These are phyloP conservation scores for Antheraea pernyi DNA, from an alignment of 1,140 invertebrate genomes.

Conservation along the genomic window DNA sequence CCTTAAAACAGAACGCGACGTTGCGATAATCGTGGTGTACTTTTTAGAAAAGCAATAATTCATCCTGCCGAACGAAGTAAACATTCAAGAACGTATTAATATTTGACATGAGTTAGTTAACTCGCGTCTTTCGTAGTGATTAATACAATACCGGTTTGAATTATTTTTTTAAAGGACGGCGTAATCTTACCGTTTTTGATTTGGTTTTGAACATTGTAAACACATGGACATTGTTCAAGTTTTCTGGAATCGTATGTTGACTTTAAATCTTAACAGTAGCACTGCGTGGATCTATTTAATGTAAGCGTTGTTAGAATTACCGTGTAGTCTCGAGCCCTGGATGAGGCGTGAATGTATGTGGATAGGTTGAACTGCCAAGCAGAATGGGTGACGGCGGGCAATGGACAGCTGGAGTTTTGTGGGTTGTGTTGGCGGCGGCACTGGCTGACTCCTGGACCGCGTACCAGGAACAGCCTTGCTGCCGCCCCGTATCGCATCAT, in stretches of 20 bases:
- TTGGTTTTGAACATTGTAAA: conserved; percentile 69
- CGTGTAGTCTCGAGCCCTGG: conserved; percentile 29
- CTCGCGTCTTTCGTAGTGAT: conserved; percentile 50
- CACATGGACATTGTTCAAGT: conserved; percentile 65
- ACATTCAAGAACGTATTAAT: conserved; percentile 64
- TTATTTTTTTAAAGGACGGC: conserved; percentile 49
- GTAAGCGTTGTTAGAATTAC: conserved; percentile 27
- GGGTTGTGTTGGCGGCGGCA: conserved; percentile 47
- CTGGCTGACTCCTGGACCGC: conserved; percentile 72
- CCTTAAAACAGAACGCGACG: conserved; percentile 36
- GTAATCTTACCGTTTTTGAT: conserved; percentile 54
- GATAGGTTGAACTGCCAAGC: conserved; percentile 33
- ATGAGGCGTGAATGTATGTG: conserved; percentile 52
- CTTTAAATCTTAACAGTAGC: conserved; percentile 40
- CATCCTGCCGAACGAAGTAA: conserved; percentile 58
- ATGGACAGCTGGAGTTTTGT: conserved; percentile 54
- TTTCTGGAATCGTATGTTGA: conserved; percentile 67
- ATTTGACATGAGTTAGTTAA: conserved; percentile 66
- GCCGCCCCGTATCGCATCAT: conserved; percentile 63
- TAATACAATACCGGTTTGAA: conserved; percentile 62
- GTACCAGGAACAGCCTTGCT: conserved; percentile 75
- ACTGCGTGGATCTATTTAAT: conserved; percentile 36
- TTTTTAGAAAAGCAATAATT: conserved; percentile 65
- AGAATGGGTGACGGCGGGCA: conserved; percentile 44
- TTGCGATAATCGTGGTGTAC: conserved; percentile 58